A percentile compares a stretch with the other conserved stretches of the same genome.
Conservation (phyloP, 1,140 invertebrate species). For the Ips typographus region DNA sequence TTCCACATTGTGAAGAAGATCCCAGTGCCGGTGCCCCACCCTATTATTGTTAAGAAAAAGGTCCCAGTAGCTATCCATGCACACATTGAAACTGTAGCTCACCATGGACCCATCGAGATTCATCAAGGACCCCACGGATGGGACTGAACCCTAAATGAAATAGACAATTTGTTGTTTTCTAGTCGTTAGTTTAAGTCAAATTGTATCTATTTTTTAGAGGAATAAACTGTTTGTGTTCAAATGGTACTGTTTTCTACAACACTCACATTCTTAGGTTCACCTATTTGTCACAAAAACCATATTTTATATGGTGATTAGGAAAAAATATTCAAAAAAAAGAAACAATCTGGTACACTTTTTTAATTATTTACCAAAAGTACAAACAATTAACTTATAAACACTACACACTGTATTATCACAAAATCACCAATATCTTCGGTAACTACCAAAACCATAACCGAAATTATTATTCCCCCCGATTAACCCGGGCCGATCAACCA, state of each 20-base stretch:
- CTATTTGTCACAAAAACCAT: too few relatives aligned
- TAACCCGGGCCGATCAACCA: constrained; percentile 29
- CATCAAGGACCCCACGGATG: neutral
- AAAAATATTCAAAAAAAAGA: too few relatives aligned
- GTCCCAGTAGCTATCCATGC: constrained; percentile 40
- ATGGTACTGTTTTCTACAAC: too few relatives aligned
- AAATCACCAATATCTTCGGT: neutral
- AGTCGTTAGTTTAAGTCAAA: constrained; percentile 17
- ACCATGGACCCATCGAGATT: neutral
- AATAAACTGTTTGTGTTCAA: too few relatives aligned
- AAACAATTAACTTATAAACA: too few relatives aligned
- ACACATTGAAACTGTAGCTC: constrained; percentile 22
- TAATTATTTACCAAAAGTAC: too few relatives aligned
- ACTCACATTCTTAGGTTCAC: too few relatives aligned
- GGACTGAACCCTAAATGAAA: neutral
- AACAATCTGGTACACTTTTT: too few relatives aligned
- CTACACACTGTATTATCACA: too few relatives aligned
- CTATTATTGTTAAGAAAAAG: constrained; percentile 38
- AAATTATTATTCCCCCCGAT: neutral
- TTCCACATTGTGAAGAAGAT: constrained; percentile 47
- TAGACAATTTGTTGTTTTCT: constrained; percentile 18
- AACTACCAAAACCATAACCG: neutral
- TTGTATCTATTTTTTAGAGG: too few relatives aligned
- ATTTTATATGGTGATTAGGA: too few relatives aligned
- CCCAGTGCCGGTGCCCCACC: constrained; percentile 39